These are phyloP conservation scores for Mobula birostris DNA, from an alignment of 2,113 vertebrate genomes.

Conservation along the genomic window DNA sequence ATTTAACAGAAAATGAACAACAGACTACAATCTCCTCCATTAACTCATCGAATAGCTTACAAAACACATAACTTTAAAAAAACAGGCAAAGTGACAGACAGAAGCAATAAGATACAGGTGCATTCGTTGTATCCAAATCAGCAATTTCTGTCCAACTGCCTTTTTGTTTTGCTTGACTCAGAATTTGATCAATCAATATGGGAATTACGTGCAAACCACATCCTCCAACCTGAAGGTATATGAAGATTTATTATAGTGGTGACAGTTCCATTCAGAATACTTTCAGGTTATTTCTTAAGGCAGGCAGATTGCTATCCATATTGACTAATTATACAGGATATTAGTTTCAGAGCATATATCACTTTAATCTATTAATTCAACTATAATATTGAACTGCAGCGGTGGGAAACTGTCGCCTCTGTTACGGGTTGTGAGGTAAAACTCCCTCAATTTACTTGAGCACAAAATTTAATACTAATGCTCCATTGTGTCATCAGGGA, in stretches of 20 bases:
- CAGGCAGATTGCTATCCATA: not conserved
- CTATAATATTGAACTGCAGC: not conserved
- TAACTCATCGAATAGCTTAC: not conserved
- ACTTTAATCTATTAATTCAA: not conserved
- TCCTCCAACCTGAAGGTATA: not conserved
- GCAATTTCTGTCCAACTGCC: not conserved
- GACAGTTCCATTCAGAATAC: not conserved
- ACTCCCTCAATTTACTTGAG: too few relatives aligned
- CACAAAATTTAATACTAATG: too few relatives aligned
- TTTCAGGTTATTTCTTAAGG: not conserved
- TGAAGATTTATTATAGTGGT: not conserved
- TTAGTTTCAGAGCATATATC: not conserved
- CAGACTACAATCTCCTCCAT: not conserved
- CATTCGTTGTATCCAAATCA: not conserved
- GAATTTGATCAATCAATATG: not conserved
- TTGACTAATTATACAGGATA: not conserved
- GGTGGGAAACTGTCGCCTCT: too few relatives aligned
- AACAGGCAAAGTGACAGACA: not conserved
- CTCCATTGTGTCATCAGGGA: too few relatives aligned
- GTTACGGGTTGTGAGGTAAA: too few relatives aligned
- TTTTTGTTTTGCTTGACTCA: not conserved
- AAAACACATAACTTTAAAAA: not conserved
- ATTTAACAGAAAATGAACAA: not conserved
- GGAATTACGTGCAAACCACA: not conserved
- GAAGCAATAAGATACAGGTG: not conserved